These are phyloP conservation scores for Halyomorpha halys DNA, from an alignment of 1,140 invertebrate genomes.

Conservation along the genomic window DNA sequence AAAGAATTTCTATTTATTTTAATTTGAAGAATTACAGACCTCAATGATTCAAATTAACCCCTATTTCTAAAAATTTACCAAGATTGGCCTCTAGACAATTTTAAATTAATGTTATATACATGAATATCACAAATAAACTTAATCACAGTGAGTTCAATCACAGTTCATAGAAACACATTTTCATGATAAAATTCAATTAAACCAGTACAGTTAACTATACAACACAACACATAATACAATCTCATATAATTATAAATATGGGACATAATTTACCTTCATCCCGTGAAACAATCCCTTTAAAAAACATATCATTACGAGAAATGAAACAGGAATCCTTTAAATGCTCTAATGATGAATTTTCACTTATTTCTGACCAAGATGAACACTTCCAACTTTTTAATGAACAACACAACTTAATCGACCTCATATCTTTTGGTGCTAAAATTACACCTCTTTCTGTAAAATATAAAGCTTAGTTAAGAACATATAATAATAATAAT, in stretches of 20 bases:
- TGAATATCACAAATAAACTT: no score
- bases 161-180: no score
- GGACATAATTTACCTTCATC: slow-evolving; percentile 38
- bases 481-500: background rate
- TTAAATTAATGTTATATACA: no score
- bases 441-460: slow-evolving; percentile 20
- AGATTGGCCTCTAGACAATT: no score
- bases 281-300: slow-evolving; percentile 55
- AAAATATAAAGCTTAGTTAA: slow-evolving; percentile 4
- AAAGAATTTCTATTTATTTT: no score
- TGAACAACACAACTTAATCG: slow-evolving; percentile 13
- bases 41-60: no score
- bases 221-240: background rate
- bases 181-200: no score
- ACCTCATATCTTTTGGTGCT: slow-evolving; percentile 11
- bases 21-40: no score
- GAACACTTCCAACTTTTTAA: slow-evolving; percentile 52
- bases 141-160: no score
- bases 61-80: no score
- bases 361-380: slow-evolving; percentile 51
- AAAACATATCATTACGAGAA: slow-evolving; percentile 50
- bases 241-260: slow-evolving; percentile 19
- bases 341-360: slow-evolving; percentile 39
- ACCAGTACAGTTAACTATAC: no score
- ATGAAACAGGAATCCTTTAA: slow-evolving; percentile 10